Evolutionary conservation across 2,888 invertebrate genomes (phyloP).

Genomic region (Xylota segnis): DNA sequence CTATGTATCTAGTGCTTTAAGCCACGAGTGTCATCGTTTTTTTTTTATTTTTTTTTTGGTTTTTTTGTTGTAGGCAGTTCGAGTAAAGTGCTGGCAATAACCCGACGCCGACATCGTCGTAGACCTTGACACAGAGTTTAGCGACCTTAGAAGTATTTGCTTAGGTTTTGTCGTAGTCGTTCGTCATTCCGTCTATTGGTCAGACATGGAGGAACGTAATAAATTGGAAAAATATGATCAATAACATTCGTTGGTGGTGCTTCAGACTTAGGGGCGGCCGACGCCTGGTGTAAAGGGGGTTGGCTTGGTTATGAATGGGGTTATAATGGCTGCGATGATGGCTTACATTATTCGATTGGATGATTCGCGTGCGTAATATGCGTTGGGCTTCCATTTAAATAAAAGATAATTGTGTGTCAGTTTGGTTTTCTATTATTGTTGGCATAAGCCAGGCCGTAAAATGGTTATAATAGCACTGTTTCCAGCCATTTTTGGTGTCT

Average conservation of each 20-base stretch:
- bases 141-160: constrained; percentile 51
- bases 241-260: constrained; percentile 7
- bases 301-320: constrained; percentile 20
- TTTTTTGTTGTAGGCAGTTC: constrained; percentile 9
- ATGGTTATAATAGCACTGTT: constrained; percentile 12
- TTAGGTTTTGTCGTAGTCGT: constrained; percentile 30
- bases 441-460: background rate
- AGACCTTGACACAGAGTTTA: constrained; percentile 70
- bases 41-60: constrained; percentile 14
- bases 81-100: background rate
- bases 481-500: constrained; percentile 16
- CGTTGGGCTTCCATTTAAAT: constrained; percentile 30
- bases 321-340: constrained; percentile 25
- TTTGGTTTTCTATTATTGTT: background rate
- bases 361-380: constrained; percentile 58
- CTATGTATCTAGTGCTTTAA: background rate
- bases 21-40: constrained; percentile 28
- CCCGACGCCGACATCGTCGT: background rate
- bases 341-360: constrained; percentile 45
- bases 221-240: constrained; percentile 30
- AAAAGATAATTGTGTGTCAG: constrained; percentile 41
- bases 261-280: background rate
- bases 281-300: background rate
- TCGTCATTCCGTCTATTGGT: constrained; percentile 41
- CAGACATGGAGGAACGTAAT: constrained; percentile 33